phyloP scores from a whole-genome alignment of 2,113 vertebrate genomes.

The Myanophis thanlyinensis region DNA sequence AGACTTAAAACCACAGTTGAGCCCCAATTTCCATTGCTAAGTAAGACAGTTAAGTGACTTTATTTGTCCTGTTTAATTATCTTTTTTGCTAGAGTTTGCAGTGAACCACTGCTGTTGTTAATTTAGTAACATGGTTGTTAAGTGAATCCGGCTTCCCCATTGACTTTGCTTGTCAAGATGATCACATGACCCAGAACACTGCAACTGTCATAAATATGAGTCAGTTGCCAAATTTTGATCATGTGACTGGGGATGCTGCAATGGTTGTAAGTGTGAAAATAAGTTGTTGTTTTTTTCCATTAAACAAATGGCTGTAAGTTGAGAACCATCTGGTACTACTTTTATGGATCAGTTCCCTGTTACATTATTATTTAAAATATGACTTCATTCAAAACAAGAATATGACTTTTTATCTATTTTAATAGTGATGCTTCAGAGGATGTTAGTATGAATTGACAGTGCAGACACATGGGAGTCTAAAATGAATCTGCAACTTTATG shows the following conservation, averaged over 20 bases:
- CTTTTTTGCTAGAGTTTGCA: not conserved
- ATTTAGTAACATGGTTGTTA: not conserved
- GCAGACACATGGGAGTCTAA: not conserved
- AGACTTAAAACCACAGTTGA: not conserved
- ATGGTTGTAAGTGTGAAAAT: not conserved
- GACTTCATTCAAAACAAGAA: not conserved
- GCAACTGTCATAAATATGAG: not conserved
- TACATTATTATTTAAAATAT: not conserved
- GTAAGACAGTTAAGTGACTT: not conserved
- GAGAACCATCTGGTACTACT: not conserved
- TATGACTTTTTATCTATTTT: not conserved
- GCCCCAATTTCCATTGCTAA: not conserved
- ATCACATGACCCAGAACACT: not conserved
- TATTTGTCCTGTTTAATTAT: not conserved
- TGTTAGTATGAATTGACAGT: not conserved
- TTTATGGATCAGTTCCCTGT: not conserved
- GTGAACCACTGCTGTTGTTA: not conserved
- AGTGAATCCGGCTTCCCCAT: not conserved
- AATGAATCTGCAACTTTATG: not conserved
- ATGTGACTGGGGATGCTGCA: not conserved
- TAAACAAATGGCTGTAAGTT: not conserved
- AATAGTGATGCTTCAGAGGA: not conserved
- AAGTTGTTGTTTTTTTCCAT: not conserved
- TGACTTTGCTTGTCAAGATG: not conserved
- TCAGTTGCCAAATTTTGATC: not conserved